A percentile compares a stretch with the other conserved stretches of the same genome.
Evolutionary conservation across 2,888 invertebrate species (phyloP).

Genomic region (Timema podura): DNA sequence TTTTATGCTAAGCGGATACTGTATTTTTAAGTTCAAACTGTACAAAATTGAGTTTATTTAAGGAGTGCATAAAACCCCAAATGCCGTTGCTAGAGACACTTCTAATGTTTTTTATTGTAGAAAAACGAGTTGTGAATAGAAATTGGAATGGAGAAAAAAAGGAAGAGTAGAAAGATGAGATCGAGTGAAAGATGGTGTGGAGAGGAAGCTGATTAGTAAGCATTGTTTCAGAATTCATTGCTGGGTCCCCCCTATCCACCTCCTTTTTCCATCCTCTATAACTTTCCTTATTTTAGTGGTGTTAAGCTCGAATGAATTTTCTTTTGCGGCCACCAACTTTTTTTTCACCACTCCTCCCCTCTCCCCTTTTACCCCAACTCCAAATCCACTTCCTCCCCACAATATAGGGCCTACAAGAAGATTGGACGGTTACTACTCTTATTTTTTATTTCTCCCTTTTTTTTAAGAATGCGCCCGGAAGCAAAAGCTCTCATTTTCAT

Average conservation of each 20-base stretch:
- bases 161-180: background rate
- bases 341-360: conserved; percentile 9
- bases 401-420: conserved; percentile 13
- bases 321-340: conserved; percentile 20
- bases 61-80: too few relatives aligned
- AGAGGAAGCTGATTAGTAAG: conserved; percentile 31
- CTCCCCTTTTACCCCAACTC: background rate
- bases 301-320: conserved; percentile 30
- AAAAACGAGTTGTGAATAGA: too few relatives aligned
- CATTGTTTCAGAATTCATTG: conserved; percentile 31
- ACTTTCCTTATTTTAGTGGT: conserved; percentile 18
- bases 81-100: too few relatives aligned
- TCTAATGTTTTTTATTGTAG: too few relatives aligned
- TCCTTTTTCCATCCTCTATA: conserved; percentile 1
- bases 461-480: conserved; percentile 29
- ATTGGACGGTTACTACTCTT: conserved; percentile 21
- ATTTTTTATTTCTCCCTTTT: conserved; percentile 6
- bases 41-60: too few relatives aligned
- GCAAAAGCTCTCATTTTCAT: conserved; percentile 31
- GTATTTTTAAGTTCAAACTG: too few relatives aligned
- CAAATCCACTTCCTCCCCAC: conserved; percentile 14
- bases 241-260: conserved; percentile 7
- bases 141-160: background rate
- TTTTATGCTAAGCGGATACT: too few relatives aligned
- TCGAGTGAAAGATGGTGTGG: too few relatives aligned